A percentile compares a stretch with the other conserved stretches of the same genome.
phyloP scores from a whole-genome alignment of 2,113 vertebrate species.

The Psilopsiagon aymara region DNA sequence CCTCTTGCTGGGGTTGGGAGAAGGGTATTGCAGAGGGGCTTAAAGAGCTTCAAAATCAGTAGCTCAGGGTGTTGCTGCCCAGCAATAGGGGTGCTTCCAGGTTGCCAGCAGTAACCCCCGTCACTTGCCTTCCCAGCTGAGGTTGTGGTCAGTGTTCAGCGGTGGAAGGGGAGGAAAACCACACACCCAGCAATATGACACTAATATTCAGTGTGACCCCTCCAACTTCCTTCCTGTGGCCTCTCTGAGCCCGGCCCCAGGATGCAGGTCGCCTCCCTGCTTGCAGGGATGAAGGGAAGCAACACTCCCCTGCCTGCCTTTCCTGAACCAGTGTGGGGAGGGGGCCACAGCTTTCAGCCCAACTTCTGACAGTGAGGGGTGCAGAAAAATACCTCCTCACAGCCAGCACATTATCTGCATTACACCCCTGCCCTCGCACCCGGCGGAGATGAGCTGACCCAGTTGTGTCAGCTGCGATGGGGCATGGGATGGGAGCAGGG shows the following conservation, averaged over 20 bases:
- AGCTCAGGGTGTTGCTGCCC: background rate
- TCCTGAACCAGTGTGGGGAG: background rate
- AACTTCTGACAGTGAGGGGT: fast-evolving
- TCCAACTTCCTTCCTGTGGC: background rate
- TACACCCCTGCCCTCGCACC: background rate
- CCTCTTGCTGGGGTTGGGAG: background rate
- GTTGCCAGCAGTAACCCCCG: background rate
- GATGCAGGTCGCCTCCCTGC: background rate
- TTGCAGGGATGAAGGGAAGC: background rate
- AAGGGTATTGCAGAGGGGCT: fast-evolving
- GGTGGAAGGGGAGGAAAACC: background rate
- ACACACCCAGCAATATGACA: background rate
- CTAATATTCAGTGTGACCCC: background rate
- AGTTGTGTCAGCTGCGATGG: background rate
- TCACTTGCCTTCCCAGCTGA: background rate
- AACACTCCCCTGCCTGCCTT: slow-evolving; percentile 25
- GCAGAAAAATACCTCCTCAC: background rate
- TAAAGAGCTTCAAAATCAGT: background rate
- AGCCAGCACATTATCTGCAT: fast-evolving
- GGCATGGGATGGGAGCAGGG: background rate
- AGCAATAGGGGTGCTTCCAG: background rate
- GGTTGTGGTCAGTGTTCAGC: background rate
- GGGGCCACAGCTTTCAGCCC: background rate
- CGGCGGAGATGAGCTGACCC: background rate
- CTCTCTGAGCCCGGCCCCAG: background rate